Evolutionary conservation across 2,797 vertebrate genomes (phyloP).

Genomic region (Anguilla pacifica): DNA sequence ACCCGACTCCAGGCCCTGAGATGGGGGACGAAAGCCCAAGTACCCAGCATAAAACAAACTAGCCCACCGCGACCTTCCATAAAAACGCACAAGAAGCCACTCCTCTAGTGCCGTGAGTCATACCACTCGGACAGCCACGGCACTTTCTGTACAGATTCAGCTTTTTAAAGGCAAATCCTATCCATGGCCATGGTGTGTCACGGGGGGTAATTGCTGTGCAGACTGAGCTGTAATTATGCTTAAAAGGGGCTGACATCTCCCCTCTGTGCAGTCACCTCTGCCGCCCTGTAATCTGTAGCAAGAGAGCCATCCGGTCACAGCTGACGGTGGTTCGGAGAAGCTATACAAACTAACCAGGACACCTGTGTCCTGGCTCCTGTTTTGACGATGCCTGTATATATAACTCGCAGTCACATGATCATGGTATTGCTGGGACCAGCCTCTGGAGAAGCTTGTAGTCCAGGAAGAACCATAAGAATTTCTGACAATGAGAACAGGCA

Average conservation of each 20-base stretch:
- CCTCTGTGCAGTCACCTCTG: slow-evolving; percentile 11
- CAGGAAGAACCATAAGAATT: not conserved
- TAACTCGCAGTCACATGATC: not conserved
- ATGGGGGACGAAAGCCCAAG: not conserved
- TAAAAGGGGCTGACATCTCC: slow-evolving; percentile 19
- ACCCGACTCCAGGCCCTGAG: slow-evolving; percentile 26
- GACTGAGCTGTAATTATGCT: slow-evolving; percentile 38
- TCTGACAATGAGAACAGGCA: not conserved
- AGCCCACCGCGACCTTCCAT: not conserved
- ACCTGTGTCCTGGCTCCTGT: not conserved
- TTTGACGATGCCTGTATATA: not conserved
- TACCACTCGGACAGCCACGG: not conserved
- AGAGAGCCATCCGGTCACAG: not conserved
- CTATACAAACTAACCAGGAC: not conserved
- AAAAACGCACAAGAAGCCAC: not conserved
- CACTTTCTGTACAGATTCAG: slow-evolving; percentile 2
- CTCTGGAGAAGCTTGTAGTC: not conserved
- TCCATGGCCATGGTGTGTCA: slow-evolving; percentile 26
- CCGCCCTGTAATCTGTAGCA: slow-evolving; percentile 20
- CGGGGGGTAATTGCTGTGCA: slow-evolving; percentile 43
- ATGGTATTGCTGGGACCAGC: not conserved
- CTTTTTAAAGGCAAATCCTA: slow-evolving; percentile 29
- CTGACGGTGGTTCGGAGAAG: not conserved
- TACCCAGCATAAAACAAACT: not conserved
- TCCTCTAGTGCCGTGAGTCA: not conserved